Base-by-base conservation (phyloP, 2,113 vertebrate species). In the Anhinga rufa region DNA sequence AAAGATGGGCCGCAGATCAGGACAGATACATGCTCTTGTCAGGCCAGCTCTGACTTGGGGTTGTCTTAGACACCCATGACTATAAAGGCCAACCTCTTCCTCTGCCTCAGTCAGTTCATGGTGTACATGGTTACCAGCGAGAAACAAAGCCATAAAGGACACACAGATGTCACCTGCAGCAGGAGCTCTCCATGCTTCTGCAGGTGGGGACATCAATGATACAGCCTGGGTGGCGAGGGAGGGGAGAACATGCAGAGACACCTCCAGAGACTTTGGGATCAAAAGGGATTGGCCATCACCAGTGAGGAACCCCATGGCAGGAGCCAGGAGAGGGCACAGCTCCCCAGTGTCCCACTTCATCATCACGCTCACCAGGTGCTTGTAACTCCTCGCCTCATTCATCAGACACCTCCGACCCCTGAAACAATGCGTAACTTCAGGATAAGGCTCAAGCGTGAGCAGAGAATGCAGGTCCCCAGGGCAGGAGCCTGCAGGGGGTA, bases 221-320 rank as follows among this genome's bases (percentile, higher is more conserved):
- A 66, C 0, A 2, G 1, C 34, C 48, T 68, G 34, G 31, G 69
- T 14, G 5, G 42, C 1, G 14, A 80, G 14, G 49, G 89, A 71
- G 14, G 29, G 26, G 4, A 66, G 12, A 52, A 54, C 0, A 1
- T 1, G 5, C 22, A 82, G 54, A n/a, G 8, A 24, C 11, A 26
- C 16, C 7, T 60, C 9, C 2, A 3, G 32, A 79, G 46, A 86
- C 14, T 21, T 31, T 4, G 9, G 19, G 32, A 69, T 36, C 20
- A 60, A 85, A 38, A 82, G 25, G 38, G 29, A 66, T 64, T 72
- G 65, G 17, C 58, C 34, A 32, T 4, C 24, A 40, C 17, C 51
- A 72, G 36, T 0, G 0, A 79, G 48, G 21, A 94, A 72, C 1
- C 9, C 31, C 21, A 18, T 0, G 8, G 26, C 36, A 90, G 52